Base-by-base conservation (phyloP, 2,888 invertebrate species). In the Thelaira solivaga region DNA sequence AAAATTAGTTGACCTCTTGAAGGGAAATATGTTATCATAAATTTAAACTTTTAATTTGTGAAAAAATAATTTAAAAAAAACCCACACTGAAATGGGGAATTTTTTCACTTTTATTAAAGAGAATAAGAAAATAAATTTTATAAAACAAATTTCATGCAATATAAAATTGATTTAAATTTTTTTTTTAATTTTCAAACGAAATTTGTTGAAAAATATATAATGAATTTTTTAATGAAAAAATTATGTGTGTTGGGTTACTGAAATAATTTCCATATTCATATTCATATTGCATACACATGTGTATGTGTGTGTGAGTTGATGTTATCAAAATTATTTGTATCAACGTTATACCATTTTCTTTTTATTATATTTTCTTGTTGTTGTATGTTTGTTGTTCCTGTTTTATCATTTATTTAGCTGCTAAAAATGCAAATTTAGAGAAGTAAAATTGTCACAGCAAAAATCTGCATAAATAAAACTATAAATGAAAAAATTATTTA, bases 391-490 rank as follows among this genome's bases (percentile, higher is more conserved):
- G 22, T 41, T 47, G 45, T 43, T 41, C 16, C 4, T 26, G 36
- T 39, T 57, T 31, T 65, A 16, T 55, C 26, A 41, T 47, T n/a
- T n/a, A 57, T 64, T 53, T 71, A 43, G 57, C 29, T 41, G 26
- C 36, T 51, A 55, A 51, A 76, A 57, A 69, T 71, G 76, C 31
- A 71, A 76, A 65, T 76, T 68, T 59, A 57, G 8, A 31, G 2
- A 31, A 2, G n/a, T 43, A 71, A 65, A 65, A 73, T 41, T 51
- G 61, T 76, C 71, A 69, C 36, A 29, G 34, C 39, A 49, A 71
- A 59, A 71, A 71, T 71, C 39, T 71, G 51, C 53, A 71, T 65
- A 71, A 24, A 34, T 22, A 22, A 5, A 34, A 45, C 65, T 67
- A 67, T 67, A 16, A 34, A 45, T 47, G 36, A 18, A 64, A n/a